Evolutionary conservation across 1,140 invertebrate species (phyloP).

Genomic region (Colletes latitarsis): DNA sequence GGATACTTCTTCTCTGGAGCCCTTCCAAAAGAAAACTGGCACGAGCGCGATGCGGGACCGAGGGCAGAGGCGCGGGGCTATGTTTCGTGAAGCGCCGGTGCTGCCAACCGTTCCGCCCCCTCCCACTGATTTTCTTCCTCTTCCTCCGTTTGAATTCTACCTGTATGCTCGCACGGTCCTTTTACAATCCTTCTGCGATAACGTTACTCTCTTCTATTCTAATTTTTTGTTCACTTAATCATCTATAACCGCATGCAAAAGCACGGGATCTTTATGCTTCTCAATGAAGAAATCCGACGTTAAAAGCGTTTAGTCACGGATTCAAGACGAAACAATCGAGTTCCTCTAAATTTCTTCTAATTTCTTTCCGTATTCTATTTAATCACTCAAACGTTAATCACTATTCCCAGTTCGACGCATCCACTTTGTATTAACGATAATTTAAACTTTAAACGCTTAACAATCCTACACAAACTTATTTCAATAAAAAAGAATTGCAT

Average conservation of each 20-base stretch:
- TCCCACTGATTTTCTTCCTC: slow-evolving; percentile 22
- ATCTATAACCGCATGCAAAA: background rate
- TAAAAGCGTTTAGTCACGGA: background rate
- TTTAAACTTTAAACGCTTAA: no score
- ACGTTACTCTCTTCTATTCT: background rate
- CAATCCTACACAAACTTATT: background rate
- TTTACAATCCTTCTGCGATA: background rate
- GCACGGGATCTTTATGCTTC: no score
- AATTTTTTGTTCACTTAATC: background rate
- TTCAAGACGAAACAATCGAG: no score
- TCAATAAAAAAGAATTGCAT: background rate
- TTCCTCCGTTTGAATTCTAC: slow-evolving; percentile 36
- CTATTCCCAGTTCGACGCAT: no score
- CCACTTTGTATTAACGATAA: no score
- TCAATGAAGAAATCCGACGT: background rate
- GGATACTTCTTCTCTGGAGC: slow-evolving; percentile 24
- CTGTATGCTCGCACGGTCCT: background rate
- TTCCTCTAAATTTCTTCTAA: no score
- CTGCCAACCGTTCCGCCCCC: slow-evolving; percentile 42
- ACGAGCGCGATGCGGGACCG: slow-evolving; percentile 43
- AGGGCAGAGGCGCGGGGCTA: slow-evolving; percentile 39
- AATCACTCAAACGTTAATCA: background rate
- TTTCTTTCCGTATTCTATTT: no score
- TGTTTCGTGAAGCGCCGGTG: slow-evolving; percentile 52
- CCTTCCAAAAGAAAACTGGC: slow-evolving; percentile 56